phyloP scores from a whole-genome alignment of 2,113 vertebrate species.

The Elephas maximus region DNA sequence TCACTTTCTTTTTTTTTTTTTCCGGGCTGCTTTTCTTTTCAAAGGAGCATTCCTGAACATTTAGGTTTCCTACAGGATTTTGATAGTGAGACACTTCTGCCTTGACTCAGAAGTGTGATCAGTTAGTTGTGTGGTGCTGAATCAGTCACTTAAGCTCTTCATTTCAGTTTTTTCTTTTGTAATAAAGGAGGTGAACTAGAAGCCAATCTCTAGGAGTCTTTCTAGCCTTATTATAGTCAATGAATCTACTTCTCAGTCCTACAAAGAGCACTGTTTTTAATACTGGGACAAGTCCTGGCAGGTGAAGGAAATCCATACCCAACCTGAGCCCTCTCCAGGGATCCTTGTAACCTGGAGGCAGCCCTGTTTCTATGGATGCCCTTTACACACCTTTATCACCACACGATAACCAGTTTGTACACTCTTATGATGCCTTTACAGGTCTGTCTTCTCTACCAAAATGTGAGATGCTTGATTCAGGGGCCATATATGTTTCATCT shows the following conservation, averaged over 20 bases:
- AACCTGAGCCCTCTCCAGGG: neutral
- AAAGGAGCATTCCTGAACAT: neutral
- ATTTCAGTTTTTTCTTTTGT: constrained; percentile 12
- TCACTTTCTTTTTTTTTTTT: neutral
- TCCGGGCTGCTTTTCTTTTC: neutral
- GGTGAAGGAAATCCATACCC: neutral
- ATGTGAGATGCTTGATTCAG: neutral
- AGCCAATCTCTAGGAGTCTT: neutral
- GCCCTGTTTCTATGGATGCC: neutral
- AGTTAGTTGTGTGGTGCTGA: neutral
- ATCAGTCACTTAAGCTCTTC: neutral
- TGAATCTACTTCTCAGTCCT: neutral
- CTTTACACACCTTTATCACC: neutral
- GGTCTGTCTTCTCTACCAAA: constrained; percentile 3
- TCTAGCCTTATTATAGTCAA: neutral
- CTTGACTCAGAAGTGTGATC: neutral
- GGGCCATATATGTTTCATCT: constrained; percentile 12
- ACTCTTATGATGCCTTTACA: neutral
- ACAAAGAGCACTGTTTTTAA: neutral
- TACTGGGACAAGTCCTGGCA: neutral
- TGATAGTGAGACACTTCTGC: neutral
- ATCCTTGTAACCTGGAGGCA: neutral
- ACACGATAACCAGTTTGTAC: neutral
- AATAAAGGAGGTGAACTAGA: neutral
- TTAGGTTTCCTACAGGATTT: neutral